Base-by-base conservation (phyloP, 2,113 vertebrate genomes). In the Picathartes gymnocephalus region DNA sequence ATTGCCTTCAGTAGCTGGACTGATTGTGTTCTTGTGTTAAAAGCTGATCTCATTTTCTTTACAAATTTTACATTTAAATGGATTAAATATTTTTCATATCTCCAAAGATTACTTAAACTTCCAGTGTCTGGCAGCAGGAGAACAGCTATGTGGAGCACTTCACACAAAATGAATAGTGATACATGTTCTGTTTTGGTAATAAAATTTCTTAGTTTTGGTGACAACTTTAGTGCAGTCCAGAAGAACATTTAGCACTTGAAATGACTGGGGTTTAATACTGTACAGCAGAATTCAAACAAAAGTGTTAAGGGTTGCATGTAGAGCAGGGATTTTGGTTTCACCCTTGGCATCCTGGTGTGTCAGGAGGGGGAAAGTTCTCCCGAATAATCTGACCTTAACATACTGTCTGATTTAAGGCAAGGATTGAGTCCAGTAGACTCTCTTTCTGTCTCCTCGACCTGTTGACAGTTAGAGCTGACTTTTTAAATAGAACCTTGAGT, bases 81-180 rank as follows among this genome's bases (percentile, higher is more conserved):
- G 5, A 9, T 74, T 72, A 61, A 80, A 4, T 53, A 31, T 56
- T 77, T 81, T 69, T 81, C 5, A 5, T 71, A 21, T 62, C 4
- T 77, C 15, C 57, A 7, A 81, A 81, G 16, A 25, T 51, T 47
- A 58, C 70, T 79, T 61, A 45, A 74, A 33, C 20, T 61, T 78
- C 11, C 6, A n/a, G 0, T 1, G 6, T 1, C 20, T 70, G 10
- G 15, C 12, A 35, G 11, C 13, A 9, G 12, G 8, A 45, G 11
- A 73, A 23, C 6, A 19, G 16, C 51, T 90, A 24, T 13, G 5
- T 78, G n/a, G 74, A 73, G 14, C 33, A 27, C 7, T 54, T 90
- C 7, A 18, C 28, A 51, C 21, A 56, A 23, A 81, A 71, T 31
- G 2, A 80, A 7, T 76, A 48, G 28, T 30, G 47, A 30, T 58